Evolutionary conservation across 2,797 vertebrate genomes (phyloP).

Genomic region (Ibycter americanus): DNA sequence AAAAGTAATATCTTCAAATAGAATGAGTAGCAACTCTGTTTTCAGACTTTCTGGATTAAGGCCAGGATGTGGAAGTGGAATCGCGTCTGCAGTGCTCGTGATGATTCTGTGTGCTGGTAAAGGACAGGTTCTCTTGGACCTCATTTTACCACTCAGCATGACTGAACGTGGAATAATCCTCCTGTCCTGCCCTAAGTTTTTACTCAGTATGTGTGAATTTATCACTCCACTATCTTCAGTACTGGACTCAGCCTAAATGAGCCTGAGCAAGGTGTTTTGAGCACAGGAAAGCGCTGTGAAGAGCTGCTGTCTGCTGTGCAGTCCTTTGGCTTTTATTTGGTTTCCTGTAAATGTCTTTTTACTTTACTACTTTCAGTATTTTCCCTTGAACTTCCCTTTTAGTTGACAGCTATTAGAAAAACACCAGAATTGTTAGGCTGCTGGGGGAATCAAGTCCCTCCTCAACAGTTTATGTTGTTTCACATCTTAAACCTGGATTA

Average conservation of each 20-base stretch:
- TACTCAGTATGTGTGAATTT: not conserved
- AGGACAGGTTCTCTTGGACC: not conserved
- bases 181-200: not conserved
- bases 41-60: not conserved
- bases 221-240: not conserved
- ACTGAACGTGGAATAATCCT: not conserved
- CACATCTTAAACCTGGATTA: not conserved
- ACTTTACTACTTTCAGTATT: not conserved
- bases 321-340: not conserved
- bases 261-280: not conserved
- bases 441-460: not conserved
- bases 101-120: not conserved
- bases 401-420: not conserved
- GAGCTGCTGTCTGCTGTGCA: not conserved
- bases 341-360: not conserved
- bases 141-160: not conserved
- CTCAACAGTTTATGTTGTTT: not conserved
- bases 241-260: accelerated
- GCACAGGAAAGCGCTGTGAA: not conserved
- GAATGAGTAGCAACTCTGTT: not conserved
- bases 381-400: not conserved
- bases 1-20: not conserved
- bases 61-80: not conserved
- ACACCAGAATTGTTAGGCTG: not conserved
- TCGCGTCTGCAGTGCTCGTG: not conserved